Evolutionary conservation across 2,113 vertebrate species (phyloP), one percentile per base, ranked within the genome.

Genomic region (Hyla sarda): DNA sequence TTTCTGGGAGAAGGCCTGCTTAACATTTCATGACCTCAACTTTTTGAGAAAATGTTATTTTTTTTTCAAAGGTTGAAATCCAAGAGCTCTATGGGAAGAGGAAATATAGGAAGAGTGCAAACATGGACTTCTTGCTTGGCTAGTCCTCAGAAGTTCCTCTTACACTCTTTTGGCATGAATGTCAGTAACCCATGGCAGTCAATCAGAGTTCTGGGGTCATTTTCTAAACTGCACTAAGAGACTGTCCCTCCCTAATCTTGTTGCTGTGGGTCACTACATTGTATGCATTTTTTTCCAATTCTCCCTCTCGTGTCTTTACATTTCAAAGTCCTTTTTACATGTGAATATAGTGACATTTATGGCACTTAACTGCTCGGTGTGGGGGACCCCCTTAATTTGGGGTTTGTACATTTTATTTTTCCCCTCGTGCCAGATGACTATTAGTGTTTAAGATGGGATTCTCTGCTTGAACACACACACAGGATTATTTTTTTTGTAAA

Each of bases 261-360:
- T 54, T 77, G 75, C 50, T 77, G 9, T 56, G 30, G 75, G 48
- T 77, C 50, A 23, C 50, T 5, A 1, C 28, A 3, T 32, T 50
- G 41, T 48, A 25, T 0, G 14, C 41, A 25, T 5, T 13, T 37
- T n/a, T 16, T 74, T 72, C 14, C 3, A 1, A 17, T 30, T 14
- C 14, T 4, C 75, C 50, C 30, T 23, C 17, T 77, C 21, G 28
- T 54, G 62, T 72, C 82, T 14, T 13, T 23, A 72, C 67, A 72
- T 83, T 83, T 83, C 62, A 82, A 65, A 50, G 48, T 50, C 50
- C 25, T 77, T 32, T 77, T 54, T 54, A 77, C 48, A 54, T 77
- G 75, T 77, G 75, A 77, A 54, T 54, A 54, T 12, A 34, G 7
- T 19, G 67, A 71, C 67, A 23, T 23, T 8, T 23, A 71, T 71